phyloP scores from a whole-genome alignment of 1,140 invertebrate genomes.

The Drosophila seguyi region DNA sequence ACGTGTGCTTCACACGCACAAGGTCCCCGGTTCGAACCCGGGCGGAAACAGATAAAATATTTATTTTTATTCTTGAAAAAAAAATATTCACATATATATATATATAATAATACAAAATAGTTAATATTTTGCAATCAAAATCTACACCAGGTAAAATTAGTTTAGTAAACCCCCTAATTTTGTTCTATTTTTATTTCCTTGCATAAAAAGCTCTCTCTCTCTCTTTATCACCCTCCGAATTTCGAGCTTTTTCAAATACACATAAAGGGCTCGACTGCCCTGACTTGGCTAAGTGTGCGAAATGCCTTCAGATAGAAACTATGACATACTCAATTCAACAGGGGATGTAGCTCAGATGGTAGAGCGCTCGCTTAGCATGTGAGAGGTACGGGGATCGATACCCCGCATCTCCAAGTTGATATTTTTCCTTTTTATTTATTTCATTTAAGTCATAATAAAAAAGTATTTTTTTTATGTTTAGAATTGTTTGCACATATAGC shows the following conservation, averaged over 20 bases:
- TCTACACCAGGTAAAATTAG: not conserved
- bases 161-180: not conserved
- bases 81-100: too few relatives aligned
- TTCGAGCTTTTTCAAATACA: not conserved
- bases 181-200: not conserved
- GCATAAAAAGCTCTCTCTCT: constrained; percentile 38
- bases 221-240: too few relatives aligned
- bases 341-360: constrained; percentile 87
- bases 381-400: constrained; percentile 93
- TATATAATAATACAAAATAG: not conserved
- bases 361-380: constrained; percentile 94
- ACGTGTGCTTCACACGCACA: constrained; percentile 89
- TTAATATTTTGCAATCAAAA: not conserved
- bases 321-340: rapidly evolving
- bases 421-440: constrained; percentile 13
- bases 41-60: constrained; percentile 85
- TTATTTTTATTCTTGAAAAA: too few relatives aligned
- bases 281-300: not conserved
- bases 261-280: constrained; percentile 1
- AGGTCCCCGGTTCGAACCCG: constrained; percentile 89
- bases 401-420: constrained; percentile 85
- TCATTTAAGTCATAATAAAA: not conserved
- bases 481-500: constrained; percentile 16
- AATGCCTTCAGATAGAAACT: not conserved
- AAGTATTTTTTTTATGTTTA: not conserved